Conservation (phyloP, 1,140 invertebrate genomes). For the Drosophila yakuba region DNA sequence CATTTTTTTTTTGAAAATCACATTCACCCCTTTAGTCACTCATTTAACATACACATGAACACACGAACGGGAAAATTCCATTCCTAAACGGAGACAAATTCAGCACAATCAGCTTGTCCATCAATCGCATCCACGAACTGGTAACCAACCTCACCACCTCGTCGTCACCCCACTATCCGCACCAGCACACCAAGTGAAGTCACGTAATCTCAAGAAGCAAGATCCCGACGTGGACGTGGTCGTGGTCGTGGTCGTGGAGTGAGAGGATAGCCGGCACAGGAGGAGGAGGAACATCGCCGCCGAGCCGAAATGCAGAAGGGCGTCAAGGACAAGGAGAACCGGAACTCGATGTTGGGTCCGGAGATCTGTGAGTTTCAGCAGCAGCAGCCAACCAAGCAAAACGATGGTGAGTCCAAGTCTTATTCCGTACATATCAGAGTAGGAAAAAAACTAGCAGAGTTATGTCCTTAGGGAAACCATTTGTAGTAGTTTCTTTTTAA, state of each 20-base stretch:
- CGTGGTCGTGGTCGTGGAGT: no score
- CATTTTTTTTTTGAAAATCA: neutral
- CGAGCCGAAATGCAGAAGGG: slow-evolving; percentile 55
- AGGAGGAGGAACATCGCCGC: no score
- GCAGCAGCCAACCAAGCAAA: slow-evolving; percentile 22
- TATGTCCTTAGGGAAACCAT: no score
- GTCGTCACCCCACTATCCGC: neutral
- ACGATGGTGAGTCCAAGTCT: slow-evolving; percentile 32
- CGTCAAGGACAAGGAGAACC: slow-evolving; percentile 59
- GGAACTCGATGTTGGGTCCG: neutral
- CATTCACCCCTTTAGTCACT: neutral
- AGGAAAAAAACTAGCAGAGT: no score
- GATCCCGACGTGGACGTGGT: no score
- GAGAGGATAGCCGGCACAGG: neutral
- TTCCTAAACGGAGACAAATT: slow-evolving; percentile 5
- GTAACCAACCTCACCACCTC: neutral
- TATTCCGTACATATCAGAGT: neutral
- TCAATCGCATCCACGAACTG: neutral
- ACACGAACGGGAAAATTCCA: neutral
- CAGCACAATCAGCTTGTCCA: slow-evolving; percentile 7
- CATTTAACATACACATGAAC: neutral
- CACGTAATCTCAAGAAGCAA: neutral
- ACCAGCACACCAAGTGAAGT: neutral
- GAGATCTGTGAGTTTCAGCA: slow-evolving; percentile 27
- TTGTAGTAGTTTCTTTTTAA: no score